Conservation (phyloP, 1,140 invertebrate species). For the Drosophila jambulina region DNA sequence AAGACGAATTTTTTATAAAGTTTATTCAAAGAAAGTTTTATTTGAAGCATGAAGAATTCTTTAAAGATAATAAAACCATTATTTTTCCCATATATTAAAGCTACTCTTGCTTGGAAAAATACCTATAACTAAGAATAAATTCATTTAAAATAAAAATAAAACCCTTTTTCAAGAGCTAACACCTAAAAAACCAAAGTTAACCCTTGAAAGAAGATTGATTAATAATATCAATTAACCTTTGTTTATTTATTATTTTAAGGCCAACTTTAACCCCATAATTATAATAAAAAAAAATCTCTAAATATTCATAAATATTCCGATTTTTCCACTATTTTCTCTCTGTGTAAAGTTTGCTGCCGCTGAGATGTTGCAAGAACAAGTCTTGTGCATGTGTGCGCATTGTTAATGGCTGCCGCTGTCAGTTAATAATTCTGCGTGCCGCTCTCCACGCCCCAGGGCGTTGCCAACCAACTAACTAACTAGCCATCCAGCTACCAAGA, state of each 20-base stretch:
- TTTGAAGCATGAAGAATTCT: too few species aligned
- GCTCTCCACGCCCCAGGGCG: slow-evolving; percentile 49
- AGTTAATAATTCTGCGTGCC: slow-evolving; percentile 66
- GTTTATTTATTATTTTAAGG: neutral
- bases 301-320: neutral
- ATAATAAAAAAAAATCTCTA: neutral
- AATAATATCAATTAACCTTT: neutral
- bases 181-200: neutral
- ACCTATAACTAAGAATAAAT: too few species aligned
- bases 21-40: too few species aligned
- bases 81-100: too few species aligned
- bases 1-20: too few species aligned
- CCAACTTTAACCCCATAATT: accelerated
- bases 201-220: neutral
- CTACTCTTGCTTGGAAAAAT: too few species aligned
- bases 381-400: slow-evolving; percentile 34
- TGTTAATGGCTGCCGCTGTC: slow-evolving; percentile 33
- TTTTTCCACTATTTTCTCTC: neutral
- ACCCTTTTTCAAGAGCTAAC: accelerated
- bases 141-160: neutral
- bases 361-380: slow-evolving; percentile 46
- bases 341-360: slow-evolving; percentile 15
- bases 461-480: slow-evolving; percentile 41
- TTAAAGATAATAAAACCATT: too few species aligned
- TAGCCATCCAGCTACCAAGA: slow-evolving; percentile 42